phyloP scores from a whole-genome alignment of 2,797 vertebrate genomes.

The Buceros bicornis region DNA sequence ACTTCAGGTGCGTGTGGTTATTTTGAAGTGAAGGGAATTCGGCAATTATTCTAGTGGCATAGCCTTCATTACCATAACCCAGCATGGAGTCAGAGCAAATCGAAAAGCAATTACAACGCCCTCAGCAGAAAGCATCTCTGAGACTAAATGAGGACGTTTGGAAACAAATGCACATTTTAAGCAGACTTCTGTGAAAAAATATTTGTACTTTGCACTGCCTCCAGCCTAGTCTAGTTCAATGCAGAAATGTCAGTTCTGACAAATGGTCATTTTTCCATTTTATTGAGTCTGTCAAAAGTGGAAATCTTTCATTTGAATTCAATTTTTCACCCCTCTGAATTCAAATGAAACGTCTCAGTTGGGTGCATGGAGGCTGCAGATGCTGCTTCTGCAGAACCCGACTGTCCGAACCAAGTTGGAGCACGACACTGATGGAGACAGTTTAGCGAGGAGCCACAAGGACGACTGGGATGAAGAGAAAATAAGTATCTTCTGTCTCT shows the following conservation, averaged over 20 bases:
- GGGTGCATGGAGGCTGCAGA: background rate
- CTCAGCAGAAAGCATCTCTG: background rate
- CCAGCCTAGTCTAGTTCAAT: background rate
- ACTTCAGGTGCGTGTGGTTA: background rate
- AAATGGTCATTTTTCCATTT: background rate
- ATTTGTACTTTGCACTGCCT: background rate
- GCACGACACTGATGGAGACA: background rate
- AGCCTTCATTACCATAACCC: background rate
- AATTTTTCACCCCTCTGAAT: background rate
- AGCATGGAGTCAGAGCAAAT: background rate
- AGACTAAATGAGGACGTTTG: background rate
- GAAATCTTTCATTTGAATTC: background rate
- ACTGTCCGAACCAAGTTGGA: background rate
- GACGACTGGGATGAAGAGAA: background rate
- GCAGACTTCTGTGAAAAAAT: background rate
- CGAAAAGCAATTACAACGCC: background rate
- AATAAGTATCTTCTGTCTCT: background rate
- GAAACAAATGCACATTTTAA: background rate
- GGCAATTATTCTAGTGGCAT: background rate
- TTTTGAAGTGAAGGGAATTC: background rate
- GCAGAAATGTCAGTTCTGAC: background rate
- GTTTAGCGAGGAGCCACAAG: background rate
- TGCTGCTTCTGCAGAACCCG: background rate
- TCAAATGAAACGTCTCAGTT: slow-evolving; percentile 6
- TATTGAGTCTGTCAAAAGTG: background rate